Conservation (phyloP, 2,888 invertebrate species). For the Aporophyla nigra region DNA sequence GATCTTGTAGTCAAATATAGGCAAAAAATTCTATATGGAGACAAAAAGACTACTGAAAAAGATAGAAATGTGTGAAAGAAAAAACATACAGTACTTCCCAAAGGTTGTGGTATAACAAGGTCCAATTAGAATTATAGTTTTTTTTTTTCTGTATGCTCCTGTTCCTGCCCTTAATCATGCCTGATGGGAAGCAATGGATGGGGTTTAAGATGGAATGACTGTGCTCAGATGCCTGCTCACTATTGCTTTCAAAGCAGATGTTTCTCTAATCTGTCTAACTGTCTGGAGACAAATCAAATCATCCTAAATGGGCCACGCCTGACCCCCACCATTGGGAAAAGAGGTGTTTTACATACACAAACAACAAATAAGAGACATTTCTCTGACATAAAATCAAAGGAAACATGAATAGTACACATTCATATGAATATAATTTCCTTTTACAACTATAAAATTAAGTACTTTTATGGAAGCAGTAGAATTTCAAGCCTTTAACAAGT, state of each 20-base stretch:
- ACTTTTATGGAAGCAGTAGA: background rate
- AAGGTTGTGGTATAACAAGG: background rate
- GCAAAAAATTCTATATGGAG: background rate
- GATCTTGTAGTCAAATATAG: background rate
- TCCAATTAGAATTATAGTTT: background rate
- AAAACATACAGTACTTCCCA: background rate
- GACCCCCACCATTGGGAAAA: background rate
- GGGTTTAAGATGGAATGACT: too few relatives aligned
- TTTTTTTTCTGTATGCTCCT: too few relatives aligned
- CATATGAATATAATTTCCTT: conserved; percentile 27
- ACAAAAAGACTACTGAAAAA: background rate
- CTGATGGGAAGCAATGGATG: too few relatives aligned
- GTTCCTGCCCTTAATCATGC: too few relatives aligned
- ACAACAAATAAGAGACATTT: background rate
- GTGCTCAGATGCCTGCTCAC: too few relatives aligned
- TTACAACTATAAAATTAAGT: conserved; percentile 2
- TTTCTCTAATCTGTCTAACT: background rate
- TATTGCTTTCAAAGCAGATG: too few relatives aligned
- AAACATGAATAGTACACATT: conserved; percentile 9
- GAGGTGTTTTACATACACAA: background rate
- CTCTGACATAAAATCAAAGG: background rate
- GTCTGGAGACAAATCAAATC: background rate
- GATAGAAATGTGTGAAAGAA: background rate
- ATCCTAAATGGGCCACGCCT: background rate
- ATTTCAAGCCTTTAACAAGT: conserved; percentile 12